Evolutionary conservation across 1,140 invertebrate species (phyloP), one percentile per base, ranked within the genome.

Genomic region (Brachionus sp.): DNA sequence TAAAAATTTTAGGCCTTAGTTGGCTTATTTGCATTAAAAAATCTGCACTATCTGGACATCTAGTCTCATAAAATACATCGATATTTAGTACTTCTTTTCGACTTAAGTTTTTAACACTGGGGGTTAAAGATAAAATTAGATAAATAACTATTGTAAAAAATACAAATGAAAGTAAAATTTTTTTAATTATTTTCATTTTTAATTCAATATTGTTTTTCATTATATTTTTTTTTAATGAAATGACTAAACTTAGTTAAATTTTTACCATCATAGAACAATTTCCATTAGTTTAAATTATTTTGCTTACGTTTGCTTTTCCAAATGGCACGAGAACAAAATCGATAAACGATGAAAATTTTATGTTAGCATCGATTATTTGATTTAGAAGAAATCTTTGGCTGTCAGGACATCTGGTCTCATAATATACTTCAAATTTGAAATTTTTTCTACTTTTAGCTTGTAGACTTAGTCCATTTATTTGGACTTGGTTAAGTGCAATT

Each of bases 361-460:
- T 0, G 25, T 42, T n/a, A n/a, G 77, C 62, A 23, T 62, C 16
- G 3, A 53, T 19, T 5, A 80, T 62, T 57, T 75, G 70, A 29
- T 75, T 46, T 12, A 75, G 5, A 25, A 75, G 25, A 46, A 75
- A 75, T 46, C 39, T 19, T 25, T 25, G n/a, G 23, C 77, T 80
- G n/a, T 80, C 77, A 19, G 77, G 77, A 62, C 77, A 80, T 25
- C 23, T 35, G 35, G 77, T 80, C 25, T 80, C 77, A 66, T 80
- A 80, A 62, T 62, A 80, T n/a, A 80, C 77, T 19, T 53, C 50
- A 62, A 80, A 62, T 3, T 80, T 13, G 4, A 80, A 4, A 16
- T 12, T 4, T 46, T 75, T 75, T 3, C 7, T 23, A 29, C 19
- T 70, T 23, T 1, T 5, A 23, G 50, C 9, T 2, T 5, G 16